A percentile compares a stretch with the other conserved stretches of the same genome.
These are phyloP conservation scores for Erannis defoliaria DNA, from an alignment of 2,888 invertebrate genomes.

Conservation along the genomic window DNA sequence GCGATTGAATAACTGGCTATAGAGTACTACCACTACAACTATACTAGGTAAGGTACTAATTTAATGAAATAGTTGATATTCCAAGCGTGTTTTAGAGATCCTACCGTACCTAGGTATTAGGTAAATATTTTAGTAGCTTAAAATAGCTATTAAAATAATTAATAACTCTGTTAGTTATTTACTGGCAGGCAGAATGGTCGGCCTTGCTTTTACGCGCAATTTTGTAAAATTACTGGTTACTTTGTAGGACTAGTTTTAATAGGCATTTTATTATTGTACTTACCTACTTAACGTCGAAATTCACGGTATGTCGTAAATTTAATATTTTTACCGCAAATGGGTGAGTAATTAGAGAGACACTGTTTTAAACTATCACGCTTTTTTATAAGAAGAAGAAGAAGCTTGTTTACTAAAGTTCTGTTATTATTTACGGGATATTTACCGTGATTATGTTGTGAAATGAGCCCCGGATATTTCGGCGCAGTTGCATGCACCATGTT, in stretches of 20 bases:
- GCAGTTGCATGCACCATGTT: no score
- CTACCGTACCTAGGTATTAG: slow-evolving; percentile 3
- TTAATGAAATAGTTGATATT: not conserved
- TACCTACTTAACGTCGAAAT: slow-evolving; percentile 22
- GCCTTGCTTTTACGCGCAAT: slow-evolving; percentile 49
- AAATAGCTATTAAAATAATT: slow-evolving; percentile 42
- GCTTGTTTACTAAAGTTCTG: no score
- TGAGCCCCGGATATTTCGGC: no score
- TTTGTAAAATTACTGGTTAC: slow-evolving; percentile 28
- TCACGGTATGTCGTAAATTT: slow-evolving; percentile 13
- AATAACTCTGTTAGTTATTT: slow-evolving; percentile 48
- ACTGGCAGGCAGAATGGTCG: slow-evolving; percentile 45
- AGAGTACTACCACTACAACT: no score
- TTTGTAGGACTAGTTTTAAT: slow-evolving; percentile 27
- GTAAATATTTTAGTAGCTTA: slow-evolving; percentile 14
- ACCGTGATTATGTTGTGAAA: no score
- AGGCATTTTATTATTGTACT: slow-evolving; percentile 15
- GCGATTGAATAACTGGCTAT: no score
- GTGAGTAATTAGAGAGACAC: not conserved
- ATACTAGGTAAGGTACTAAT: no score
- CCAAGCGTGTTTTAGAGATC: not conserved
- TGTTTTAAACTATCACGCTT: no score
- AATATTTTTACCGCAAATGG: not conserved
- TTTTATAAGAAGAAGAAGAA: no score
- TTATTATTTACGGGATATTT: no score